Conservation (phyloP, 2,113 vertebrate species). For the Catharus fuscescens region DNA sequence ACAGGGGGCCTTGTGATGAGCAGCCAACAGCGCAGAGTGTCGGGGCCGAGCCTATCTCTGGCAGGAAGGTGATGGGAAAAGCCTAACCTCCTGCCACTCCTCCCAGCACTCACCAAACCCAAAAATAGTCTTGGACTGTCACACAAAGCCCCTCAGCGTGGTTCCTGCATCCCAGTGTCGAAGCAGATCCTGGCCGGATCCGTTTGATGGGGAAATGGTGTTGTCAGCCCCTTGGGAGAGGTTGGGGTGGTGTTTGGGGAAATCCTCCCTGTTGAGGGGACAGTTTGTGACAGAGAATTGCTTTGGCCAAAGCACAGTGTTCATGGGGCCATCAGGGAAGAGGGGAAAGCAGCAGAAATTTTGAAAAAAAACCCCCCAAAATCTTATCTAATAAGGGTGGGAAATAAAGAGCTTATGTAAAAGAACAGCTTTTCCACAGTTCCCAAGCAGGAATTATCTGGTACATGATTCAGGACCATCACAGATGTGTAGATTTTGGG, state of each 20-base stretch:
- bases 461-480: neutral
- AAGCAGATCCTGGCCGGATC: fast-evolving
- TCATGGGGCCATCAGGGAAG: neutral
- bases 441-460: neutral
- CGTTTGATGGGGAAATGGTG: neutral
- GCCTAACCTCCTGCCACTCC: slow-evolving; percentile 71
- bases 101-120: slow-evolving; percentile 40
- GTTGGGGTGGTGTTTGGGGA: neutral
- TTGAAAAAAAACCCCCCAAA: neutral
- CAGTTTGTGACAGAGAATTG: neutral
- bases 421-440: neutral
- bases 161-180: neutral
- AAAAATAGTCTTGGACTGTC: slow-evolving; percentile 60
- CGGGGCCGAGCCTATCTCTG: slow-evolving; percentile 50
- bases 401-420: neutral
- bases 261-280: neutral
- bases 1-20: slow-evolving; percentile 76
- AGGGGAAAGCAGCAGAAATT: neutral
- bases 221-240: neutral
- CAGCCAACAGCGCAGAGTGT: slow-evolving; percentile 61
- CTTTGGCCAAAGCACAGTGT: neutral
- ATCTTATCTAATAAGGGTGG: neutral
- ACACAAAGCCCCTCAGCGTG: neutral
- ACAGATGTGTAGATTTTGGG: neutral
- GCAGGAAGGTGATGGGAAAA: slow-evolving; percentile 76